phyloP scores from a whole-genome alignment of 2,797 vertebrate genomes.

The Oreochromis grahami region DNA sequence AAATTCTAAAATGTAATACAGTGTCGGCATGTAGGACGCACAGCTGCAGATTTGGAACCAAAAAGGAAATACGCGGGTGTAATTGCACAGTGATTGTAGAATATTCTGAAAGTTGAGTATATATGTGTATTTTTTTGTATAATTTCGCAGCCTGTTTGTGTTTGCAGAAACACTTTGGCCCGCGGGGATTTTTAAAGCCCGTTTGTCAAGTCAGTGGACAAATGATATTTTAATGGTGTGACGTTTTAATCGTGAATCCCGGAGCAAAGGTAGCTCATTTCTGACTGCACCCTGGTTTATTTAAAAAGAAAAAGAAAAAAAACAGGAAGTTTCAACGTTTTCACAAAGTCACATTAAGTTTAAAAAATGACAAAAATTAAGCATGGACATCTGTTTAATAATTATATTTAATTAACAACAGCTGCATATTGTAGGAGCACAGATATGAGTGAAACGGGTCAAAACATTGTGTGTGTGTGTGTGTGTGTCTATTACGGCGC shows the following conservation, averaged over 20 bases:
- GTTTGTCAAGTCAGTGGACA: not conserved
- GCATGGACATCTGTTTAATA: not conserved
- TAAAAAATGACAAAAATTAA: not conserved
- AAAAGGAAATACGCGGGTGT: not conserved
- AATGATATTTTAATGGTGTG: not conserved
- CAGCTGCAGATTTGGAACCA: not conserved
- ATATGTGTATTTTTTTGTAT: not conserved
- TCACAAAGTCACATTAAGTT: not conserved
- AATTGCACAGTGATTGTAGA: not conserved
- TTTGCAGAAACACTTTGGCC: not conserved
- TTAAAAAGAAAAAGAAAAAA: not conserved
- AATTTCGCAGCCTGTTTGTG: accelerated
- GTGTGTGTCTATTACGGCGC: not conserved
- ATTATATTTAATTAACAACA: not conserved
- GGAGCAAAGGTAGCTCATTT: not conserved
- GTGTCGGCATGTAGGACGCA: not conserved
- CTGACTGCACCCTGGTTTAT: not conserved
- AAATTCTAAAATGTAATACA: not conserved
- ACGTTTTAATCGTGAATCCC: not conserved
- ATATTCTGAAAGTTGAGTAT: not conserved
- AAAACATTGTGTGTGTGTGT: not conserved
- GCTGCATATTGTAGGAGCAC: not conserved
- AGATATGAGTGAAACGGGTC: not conserved
- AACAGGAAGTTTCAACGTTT: not conserved
- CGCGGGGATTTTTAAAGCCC: not conserved